Evolutionary conservation across 2,888 invertebrate genomes (phyloP).

Genomic region (Nysson spinosus): DNA sequence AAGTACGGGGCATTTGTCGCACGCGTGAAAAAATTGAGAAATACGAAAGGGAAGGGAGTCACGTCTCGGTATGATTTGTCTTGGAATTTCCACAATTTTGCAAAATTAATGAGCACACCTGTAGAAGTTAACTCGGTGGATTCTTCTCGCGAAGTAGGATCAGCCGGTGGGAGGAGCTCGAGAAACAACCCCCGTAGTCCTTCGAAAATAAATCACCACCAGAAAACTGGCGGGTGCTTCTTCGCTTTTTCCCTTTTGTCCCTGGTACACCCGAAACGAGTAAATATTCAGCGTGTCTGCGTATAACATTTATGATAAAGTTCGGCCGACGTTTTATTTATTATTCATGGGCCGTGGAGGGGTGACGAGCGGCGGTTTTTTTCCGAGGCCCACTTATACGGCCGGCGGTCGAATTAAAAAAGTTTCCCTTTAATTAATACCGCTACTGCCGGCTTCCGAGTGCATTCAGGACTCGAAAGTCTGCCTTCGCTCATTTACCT

Average conservation of each 20-base stretch:
- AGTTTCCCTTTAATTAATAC: slow-evolving; percentile 65
- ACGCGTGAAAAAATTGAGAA: slow-evolving; percentile 11
- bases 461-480: slow-evolving; percentile 24
- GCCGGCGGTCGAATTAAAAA: slow-evolving; percentile 61
- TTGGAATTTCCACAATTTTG: slow-evolving; percentile 45
- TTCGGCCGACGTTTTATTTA: slow-evolving; percentile 60
- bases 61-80: slow-evolving; percentile 46
- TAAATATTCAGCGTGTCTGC: slow-evolving; percentile 63
- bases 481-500: slow-evolving; percentile 5
- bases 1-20: background rate
- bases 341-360: slow-evolving; percentile 55
- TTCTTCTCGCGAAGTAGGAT: slow-evolving; percentile 28
- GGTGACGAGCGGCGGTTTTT: slow-evolving; percentile 11
- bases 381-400: slow-evolving; percentile 44
- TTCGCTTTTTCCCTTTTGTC: slow-evolving; percentile 40
- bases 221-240: background rate
- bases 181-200: slow-evolving; percentile 25
- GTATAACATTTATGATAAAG: slow-evolving; percentile 65
- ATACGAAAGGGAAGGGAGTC: slow-evolving; percentile 14
- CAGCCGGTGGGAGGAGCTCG: slow-evolving; percentile 35
- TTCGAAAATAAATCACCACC: slow-evolving; percentile 49
- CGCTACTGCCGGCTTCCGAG: slow-evolving; percentile 38
- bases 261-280: slow-evolving; percentile 37
- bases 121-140: slow-evolving; percentile 43
- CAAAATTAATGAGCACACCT: slow-evolving; percentile 56